phyloP scores from a whole-genome alignment of 2,888 invertebrate genomes.

The Drosophila meridionalis region DNA sequence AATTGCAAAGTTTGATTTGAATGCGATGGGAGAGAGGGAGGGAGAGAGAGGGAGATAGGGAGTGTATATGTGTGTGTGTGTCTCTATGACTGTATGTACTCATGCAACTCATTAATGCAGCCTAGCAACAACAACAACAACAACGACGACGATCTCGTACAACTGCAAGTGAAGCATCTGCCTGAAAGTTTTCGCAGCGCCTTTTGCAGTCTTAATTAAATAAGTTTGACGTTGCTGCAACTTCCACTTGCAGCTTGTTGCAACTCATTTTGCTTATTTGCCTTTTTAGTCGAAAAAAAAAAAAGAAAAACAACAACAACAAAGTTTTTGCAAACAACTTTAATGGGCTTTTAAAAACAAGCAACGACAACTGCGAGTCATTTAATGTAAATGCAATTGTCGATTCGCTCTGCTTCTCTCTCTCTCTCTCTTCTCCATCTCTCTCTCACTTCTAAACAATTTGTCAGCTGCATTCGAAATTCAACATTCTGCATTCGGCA shows the following conservation, averaged over 20 bases:
- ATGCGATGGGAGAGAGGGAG: slow-evolving; percentile 17
- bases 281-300: slow-evolving; percentile 38
- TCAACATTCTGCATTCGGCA: slow-evolving; percentile 29
- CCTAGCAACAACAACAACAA: slow-evolving; percentile 31
- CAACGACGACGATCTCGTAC: slow-evolving; percentile 26
- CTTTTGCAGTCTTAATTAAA: slow-evolving; percentile 76
- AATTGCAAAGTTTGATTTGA: slow-evolving; percentile 63
- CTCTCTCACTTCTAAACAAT: slow-evolving; percentile 33
- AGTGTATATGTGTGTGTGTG: not conserved
- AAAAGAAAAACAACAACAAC: not conserved
- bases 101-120: slow-evolving; percentile 72
- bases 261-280: slow-evolving; percentile 59
- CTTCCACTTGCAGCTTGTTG: slow-evolving; percentile 44
- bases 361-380: slow-evolving; percentile 28
- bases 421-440: not conserved
- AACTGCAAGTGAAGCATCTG: slow-evolving; percentile 38
- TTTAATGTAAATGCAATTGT: slow-evolving; percentile 52
- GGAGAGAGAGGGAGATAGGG: not conserved
- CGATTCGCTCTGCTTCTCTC: not conserved
- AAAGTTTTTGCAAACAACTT: slow-evolving; percentile 54
- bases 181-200: slow-evolving; percentile 36
- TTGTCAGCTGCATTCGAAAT: slow-evolving; percentile 36
- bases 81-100: slow-evolving; percentile 8
- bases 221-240: slow-evolving; percentile 63
- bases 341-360: slow-evolving; percentile 60